These are phyloP conservation scores for Paedocypris micromegethes DNA, from an alignment of 2,797 vertebrate genomes.

Conservation along the genomic window DNA sequence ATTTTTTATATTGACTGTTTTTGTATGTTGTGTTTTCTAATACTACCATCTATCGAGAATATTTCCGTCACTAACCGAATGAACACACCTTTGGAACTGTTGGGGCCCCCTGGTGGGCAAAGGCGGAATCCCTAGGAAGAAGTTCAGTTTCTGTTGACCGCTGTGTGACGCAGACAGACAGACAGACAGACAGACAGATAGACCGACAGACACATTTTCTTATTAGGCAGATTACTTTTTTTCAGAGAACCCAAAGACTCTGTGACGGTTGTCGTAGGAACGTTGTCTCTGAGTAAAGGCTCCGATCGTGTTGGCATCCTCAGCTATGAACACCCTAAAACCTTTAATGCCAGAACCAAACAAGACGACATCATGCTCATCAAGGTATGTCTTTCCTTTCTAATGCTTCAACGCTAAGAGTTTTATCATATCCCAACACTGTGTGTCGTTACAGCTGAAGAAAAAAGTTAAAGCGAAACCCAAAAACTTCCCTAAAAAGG, in stretches of 20 bases:
- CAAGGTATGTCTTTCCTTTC: constrained; percentile 32
- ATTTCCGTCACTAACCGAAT: no score
- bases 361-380: constrained; percentile 52
- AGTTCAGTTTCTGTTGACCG: no score
- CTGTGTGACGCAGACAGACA: no score
- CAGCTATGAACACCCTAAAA: not conserved
- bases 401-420: not conserved
- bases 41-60: no score
- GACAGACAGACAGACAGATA: no score
- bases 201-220: no score
- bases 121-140: no score
- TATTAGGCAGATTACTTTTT: no score
- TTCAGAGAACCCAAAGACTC: not conserved
- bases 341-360: constrained; percentile 12
- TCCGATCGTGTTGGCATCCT: constrained; percentile 22
- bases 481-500: constrained; percentile 36
- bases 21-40: no score
- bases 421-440: not conserved
- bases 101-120: no score
- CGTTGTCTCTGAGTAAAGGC: constrained; percentile 43
- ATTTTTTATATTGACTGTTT: no score
- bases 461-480: constrained; percentile 27
- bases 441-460: constrained; percentile 34
- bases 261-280: constrained; percentile 43
- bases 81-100: no score